Percentiles rank a stretch among this genome's conserved stretches.
phyloP scores from a whole-genome alignment of 2,113 vertebrate species.

The Cyphomyrus discorhynchus region DNA sequence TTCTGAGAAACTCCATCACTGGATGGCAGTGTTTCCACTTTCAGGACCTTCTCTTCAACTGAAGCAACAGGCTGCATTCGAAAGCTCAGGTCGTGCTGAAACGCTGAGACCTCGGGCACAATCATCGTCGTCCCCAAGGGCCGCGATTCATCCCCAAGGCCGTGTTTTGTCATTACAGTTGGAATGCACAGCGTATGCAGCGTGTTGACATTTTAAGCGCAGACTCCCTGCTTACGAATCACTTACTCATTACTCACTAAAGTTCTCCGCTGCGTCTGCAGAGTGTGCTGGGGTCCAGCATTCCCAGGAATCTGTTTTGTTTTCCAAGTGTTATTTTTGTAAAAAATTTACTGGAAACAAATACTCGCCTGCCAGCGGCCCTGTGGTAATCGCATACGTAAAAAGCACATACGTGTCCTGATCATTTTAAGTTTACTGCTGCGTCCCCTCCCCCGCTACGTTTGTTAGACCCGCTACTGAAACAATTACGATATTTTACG shows the following conservation, averaged over 20 bases:
- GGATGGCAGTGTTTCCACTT: constrained; percentile 99
- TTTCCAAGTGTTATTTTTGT: background rate
- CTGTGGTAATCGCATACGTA: background rate
- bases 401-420: background rate
- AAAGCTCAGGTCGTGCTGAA: background rate
- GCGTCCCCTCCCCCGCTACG: background rate
- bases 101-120: background rate
- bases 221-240: background rate
- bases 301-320: background rate
- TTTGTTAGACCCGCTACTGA: background rate
- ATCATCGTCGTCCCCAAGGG: background rate
- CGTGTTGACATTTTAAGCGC: background rate
- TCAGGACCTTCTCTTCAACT: constrained; percentile 54
- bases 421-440: background rate
- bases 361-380: background rate
- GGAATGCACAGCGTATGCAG: background rate
- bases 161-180: background rate
- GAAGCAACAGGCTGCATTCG: constrained; percentile 53
- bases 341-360: constrained; percentile 9
- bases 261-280: background rate
- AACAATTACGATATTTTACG: background rate
- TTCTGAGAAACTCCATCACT: constrained; percentile 93
- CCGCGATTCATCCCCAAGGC: background rate
- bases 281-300: background rate
- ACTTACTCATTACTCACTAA: background rate